phyloP scores from a whole-genome alignment of 2,113 vertebrate genomes.

The Thamnophis sirtalis region DNA sequence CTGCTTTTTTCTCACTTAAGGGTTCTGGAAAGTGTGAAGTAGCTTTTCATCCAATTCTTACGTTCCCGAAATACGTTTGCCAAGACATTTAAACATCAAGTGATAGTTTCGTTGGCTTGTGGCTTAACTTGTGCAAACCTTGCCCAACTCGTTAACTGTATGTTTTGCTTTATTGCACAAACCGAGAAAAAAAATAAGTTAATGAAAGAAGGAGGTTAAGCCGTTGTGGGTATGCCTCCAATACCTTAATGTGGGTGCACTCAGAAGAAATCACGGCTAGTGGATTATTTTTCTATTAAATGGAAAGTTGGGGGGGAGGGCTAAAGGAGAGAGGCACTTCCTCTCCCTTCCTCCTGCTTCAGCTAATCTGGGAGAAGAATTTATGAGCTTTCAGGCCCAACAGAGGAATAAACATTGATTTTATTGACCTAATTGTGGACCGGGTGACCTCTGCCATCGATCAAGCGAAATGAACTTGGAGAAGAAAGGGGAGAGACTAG shows the following conservation, averaged over 20 bases:
- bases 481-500: constrained; percentile 36
- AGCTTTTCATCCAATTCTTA: not conserved
- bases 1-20: not conserved
- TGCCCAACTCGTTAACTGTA: not conserved
- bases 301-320: not conserved
- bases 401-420: constrained; percentile 64
- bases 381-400: constrained; percentile 60
- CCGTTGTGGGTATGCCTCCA: not conserved
- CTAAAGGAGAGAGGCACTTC: constrained; percentile 32
- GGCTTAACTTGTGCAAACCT: not conserved
- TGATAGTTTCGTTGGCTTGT: not conserved
- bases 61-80: not conserved
- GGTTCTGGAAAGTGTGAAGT: not conserved
- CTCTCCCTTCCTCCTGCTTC: constrained; percentile 24
- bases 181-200: not conserved
- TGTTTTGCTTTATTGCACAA: not conserved
- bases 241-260: not conserved
- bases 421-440: constrained; percentile 67
- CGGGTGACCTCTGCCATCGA: constrained; percentile 65
- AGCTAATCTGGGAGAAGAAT: constrained; percentile 59
- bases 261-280: not conserved
- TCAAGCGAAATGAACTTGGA: constrained; percentile 61
- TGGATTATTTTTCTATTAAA: not conserved
- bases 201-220: not conserved
- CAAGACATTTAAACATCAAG: not conserved